Evolutionary conservation across 2,888 invertebrate species (phyloP).

Genomic region (Spodoptera exigua): DNA sequence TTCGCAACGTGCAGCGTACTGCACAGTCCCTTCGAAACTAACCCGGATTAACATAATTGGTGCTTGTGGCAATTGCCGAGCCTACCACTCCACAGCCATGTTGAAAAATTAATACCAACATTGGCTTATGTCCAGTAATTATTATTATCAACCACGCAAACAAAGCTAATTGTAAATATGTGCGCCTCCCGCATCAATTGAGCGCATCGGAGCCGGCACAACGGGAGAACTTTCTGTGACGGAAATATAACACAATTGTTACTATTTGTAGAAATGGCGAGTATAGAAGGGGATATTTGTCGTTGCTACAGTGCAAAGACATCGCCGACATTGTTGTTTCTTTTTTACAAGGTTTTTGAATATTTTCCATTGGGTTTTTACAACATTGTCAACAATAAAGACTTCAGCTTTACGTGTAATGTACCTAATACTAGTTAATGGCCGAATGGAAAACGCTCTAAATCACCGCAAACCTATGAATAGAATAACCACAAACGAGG

Average conservation of each 20-base stretch:
- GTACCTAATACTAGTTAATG: background rate
- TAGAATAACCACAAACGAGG: conserved; percentile 42
- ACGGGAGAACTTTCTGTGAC: conserved; percentile 85
- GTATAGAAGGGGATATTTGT: conserved; percentile 50
- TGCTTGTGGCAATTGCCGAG: conserved; percentile 78
- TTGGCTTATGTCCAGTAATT: conserved; percentile 78
- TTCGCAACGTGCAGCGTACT: conserved; percentile 78
- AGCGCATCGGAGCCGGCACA: conserved; percentile 73
- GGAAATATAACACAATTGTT: conserved; percentile 83
- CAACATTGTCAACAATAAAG: conserved; percentile 15
- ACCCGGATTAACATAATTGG: conserved; percentile 85
- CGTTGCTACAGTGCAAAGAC: conserved; percentile 39
- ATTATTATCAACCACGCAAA: conserved; percentile 81
- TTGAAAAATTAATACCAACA: conserved; percentile 80
- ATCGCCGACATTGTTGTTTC: conserved; percentile 29
- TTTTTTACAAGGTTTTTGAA: conserved; percentile 23
- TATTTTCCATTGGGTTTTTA: conserved; percentile 3
- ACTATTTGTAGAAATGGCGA: conserved; percentile 84
- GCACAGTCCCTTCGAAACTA: conserved; percentile 83
- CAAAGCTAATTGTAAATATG: conserved; percentile 86
- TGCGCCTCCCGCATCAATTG: conserved; percentile 87
- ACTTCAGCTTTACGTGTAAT: too few relatives aligned
- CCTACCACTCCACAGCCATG: conserved; percentile 73
- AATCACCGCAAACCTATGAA: conserved; percentile 35
- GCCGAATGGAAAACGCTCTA: conserved; percentile 21